Evolutionary conservation across 2,113 vertebrate species (phyloP).

Genomic region (Petrocephalus microphthalmus): DNA sequence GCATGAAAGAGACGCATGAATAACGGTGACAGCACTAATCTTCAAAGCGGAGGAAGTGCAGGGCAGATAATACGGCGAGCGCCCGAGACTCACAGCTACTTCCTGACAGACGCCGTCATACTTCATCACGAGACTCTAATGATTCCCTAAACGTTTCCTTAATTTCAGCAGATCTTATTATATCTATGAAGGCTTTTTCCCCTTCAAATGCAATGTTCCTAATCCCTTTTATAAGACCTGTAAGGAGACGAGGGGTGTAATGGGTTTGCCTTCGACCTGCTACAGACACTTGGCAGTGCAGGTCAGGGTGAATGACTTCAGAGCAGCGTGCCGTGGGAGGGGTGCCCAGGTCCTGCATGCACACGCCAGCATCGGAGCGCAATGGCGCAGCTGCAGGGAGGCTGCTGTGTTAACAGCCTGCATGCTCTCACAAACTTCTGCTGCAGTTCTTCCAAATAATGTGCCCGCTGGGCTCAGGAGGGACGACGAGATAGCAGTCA

Average conservation of each 20-base stretch:
- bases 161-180: neutral
- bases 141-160: neutral
- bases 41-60: conserved; percentile 16
- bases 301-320: neutral
- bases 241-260: neutral
- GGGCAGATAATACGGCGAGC: neutral
- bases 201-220: neutral
- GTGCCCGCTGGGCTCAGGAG: too few relatives aligned
- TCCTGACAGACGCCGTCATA: neutral
- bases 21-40: neutral
- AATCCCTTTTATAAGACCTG: neutral
- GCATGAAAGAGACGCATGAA: conserved; percentile 8
- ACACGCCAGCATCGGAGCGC: neutral
- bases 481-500: neutral
- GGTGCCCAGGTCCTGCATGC: too few relatives aligned
- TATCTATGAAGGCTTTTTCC: neutral
- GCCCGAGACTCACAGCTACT: neutral
- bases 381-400: neutral
- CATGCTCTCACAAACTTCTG: neutral
- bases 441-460: neutral
- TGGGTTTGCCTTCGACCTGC: neutral
- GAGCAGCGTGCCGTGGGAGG: too few relatives aligned
- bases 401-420: neutral
- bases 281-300: neutral
- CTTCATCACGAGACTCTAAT: neutral